Conservation (phyloP, 2,888 invertebrate genomes). For the Mesochorus sp. region DNA sequence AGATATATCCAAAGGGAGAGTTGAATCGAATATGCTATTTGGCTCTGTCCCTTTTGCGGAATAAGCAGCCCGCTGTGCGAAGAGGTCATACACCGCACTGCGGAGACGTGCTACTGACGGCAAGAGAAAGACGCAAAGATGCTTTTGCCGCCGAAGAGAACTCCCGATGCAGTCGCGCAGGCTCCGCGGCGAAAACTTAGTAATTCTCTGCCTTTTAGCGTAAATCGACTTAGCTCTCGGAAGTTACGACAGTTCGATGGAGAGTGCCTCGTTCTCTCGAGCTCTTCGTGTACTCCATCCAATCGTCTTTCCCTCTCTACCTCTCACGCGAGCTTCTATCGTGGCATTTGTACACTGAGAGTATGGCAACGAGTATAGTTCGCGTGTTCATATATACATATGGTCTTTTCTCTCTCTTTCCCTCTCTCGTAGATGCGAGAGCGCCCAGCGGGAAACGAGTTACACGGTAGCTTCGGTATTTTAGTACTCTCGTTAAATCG, state of each 20-base stretch:
- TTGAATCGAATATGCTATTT: slow-evolving; percentile 51
- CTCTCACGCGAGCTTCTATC: not conserved
- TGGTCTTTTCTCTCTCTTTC: not conserved
- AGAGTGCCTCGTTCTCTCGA: slow-evolving; percentile 54
- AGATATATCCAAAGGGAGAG: slow-evolving; percentile 49
- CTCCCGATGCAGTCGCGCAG: slow-evolving; percentile 41
- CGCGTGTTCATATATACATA: not conserved
- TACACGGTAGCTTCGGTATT: slow-evolving; percentile 66
- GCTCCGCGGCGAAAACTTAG: slow-evolving; percentile 57
- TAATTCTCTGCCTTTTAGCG: slow-evolving; percentile 63
- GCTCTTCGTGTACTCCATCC: slow-evolving; percentile 38
- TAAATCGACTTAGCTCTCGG: slow-evolving; percentile 63
- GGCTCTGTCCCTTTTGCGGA: slow-evolving; percentile 21
- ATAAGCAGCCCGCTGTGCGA: slow-evolving; percentile 34
- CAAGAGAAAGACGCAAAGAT: slow-evolving; percentile 18
- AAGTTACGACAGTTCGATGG: slow-evolving; percentile 62
- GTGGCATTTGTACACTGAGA: slow-evolving; percentile 39
- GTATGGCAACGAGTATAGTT: slow-evolving; percentile 3
- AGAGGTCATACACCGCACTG: slow-evolving; percentile 27
- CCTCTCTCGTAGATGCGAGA: slow-evolving; percentile 25
- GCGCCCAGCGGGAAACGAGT: slow-evolving; percentile 58
- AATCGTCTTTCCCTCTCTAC: slow-evolving; percentile 17
- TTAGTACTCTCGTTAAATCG: slow-evolving; percentile 64
- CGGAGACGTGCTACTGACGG: slow-evolving; percentile 19
- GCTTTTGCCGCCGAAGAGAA: slow-evolving; percentile 33